Evolutionary conservation across 1,140 invertebrate species (phyloP).

Genomic region (Hermatobates lingyangjiaoensis): DNA sequence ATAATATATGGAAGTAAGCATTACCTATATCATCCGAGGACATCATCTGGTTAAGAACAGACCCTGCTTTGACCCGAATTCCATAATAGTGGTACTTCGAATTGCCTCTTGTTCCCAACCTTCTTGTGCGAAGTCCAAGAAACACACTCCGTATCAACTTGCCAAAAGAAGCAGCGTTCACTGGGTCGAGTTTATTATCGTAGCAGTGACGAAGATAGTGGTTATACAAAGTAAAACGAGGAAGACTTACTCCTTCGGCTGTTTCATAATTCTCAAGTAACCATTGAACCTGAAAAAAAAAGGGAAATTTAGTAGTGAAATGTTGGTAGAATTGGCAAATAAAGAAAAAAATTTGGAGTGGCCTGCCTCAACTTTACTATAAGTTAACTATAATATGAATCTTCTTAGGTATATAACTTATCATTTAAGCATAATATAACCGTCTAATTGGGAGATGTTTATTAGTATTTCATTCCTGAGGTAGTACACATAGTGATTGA

Average conservation of each 20-base stretch:
- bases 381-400: background rate
- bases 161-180: constrained; percentile 97
- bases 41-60: constrained; percentile 37
- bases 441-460: no score
- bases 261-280: constrained; percentile 95
- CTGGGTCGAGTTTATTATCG: constrained; percentile 86
- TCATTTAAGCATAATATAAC: no score
- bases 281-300: constrained; percentile 71
- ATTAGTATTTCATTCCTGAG: no score
- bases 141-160: constrained; percentile 97
- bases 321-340: background rate
- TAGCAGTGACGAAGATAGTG: constrained; percentile 91
- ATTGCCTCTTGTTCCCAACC: constrained; percentile 94
- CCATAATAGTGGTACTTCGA: constrained; percentile 99
- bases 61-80: constrained; percentile 85
- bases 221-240: constrained; percentile 87
- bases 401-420: no score
- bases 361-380: no score
- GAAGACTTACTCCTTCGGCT: constrained; percentile 89
- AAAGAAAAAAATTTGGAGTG: background rate
- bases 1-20: no score
- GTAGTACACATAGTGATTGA: no score
- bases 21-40: background rate
- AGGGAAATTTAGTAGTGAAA: background rate
- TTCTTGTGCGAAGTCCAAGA: constrained; percentile 76